Base-by-base conservation (phyloP, 2,797 vertebrate genomes). In the Pyrocephalus nanus region DNA sequence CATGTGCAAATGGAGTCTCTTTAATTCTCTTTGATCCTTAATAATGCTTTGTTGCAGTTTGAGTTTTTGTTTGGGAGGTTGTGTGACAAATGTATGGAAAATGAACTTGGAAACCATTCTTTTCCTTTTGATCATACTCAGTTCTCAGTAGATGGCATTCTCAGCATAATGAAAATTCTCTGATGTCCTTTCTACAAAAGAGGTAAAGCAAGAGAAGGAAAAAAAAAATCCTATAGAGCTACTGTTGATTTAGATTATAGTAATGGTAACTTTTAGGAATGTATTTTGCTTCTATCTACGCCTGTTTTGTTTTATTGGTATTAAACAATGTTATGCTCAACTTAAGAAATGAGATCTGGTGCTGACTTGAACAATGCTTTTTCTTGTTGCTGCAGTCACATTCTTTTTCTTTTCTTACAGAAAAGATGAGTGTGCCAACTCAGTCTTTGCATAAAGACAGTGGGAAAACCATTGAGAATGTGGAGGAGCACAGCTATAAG, bases 401-500 rank as follows among this genome's bases (percentile, higher is more conserved):
- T 93, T 62, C 38, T 88, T 32, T 86, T 48, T 58, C 73, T 55
- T 81, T 90, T 81, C 74, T 92, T 95, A 74, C 96, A 98, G 98
- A 99, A 92, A 98, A 98, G 94, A 97, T 97, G 97, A 98, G 77
- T 57, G 77, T 95, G 51, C 95, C 97, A 48, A 97, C 96, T 96
- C 98, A 98, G 30, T 90, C 97, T 58, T 85, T 97, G 42, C 97
- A 97, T 82, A 98, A 97, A 97, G 99, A 99, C 85, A 96, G 82
- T 86, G 97, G 98, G 60, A 98, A 98, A 95, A 95, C 96, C 12
- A 62, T 86, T 8, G 99, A 99, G 88, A 96, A 93, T 22, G 96
- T 98, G 17, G 99, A 99, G 62, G 98, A 99, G 50, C 97, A 98
- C 95, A 99, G 97, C 97, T 99, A 99, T 88, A 99, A 99, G 95